Conservation (phyloP, 2,113 vertebrate genomes). For the Nansenia antarctica region DNA sequence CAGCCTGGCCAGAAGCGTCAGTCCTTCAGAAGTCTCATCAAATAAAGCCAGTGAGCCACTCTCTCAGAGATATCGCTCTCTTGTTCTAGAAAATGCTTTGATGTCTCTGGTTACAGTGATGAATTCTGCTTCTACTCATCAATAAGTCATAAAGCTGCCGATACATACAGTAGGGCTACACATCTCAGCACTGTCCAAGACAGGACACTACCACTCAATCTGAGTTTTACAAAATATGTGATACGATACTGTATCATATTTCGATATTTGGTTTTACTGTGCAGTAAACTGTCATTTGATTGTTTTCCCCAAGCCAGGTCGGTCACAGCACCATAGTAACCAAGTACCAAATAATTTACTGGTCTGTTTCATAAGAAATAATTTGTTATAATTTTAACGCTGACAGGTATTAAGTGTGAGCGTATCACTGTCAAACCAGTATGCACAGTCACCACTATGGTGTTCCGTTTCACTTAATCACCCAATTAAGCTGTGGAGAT, state of each 20-base stretch:
- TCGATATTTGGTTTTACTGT: no score
- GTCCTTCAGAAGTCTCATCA: not conserved
- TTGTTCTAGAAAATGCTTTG: not conserved
- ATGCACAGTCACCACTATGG: constrained; percentile 50
- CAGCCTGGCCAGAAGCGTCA: not conserved
- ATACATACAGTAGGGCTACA: no score
- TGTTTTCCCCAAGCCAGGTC: no score
- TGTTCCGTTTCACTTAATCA: constrained; percentile 66
- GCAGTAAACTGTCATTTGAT: no score
- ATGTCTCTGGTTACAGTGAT: not conserved
- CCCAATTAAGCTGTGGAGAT: constrained; percentile 38
- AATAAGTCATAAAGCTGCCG: not conserved
- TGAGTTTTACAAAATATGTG: not conserved
- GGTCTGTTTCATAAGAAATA: constrained; percentile 10
- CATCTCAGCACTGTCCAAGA: not conserved
- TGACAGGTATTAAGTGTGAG: constrained; percentile 23
- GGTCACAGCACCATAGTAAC: no score
- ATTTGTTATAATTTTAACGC: constrained; percentile 6
- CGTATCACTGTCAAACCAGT: constrained; percentile 14
- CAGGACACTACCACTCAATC: no score
- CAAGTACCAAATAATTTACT: not conserved
- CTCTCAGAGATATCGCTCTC: not conserved
- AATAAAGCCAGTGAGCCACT: not conserved
- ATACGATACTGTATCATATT: no score
- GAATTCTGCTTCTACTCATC: not conserved